phyloP scores from a whole-genome alignment of 2,888 invertebrate species.

The Drosophila parthenogenetica region DNA sequence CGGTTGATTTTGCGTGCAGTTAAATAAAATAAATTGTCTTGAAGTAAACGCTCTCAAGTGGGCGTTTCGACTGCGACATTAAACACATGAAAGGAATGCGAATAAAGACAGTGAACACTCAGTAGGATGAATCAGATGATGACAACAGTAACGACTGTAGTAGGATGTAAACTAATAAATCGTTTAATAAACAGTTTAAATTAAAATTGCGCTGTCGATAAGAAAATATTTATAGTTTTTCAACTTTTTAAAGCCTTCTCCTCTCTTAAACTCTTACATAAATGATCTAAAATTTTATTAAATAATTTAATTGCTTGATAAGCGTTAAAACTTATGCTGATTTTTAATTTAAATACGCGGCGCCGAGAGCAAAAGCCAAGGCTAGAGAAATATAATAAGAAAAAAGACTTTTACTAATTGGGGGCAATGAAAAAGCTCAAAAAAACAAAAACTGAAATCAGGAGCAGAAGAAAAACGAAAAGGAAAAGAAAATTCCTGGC shows the following conservation, averaged over 20 bases:
- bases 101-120: constrained; percentile 32
- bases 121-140: constrained; percentile 41
- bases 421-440: constrained; percentile 48
- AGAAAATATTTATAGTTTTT: neutral
- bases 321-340: constrained; percentile 8
- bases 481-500: constrained; percentile 7
- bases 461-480: constrained; percentile 10
- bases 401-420: constrained; percentile 71
- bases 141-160: neutral
- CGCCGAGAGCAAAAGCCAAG: constrained; percentile 42
- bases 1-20: constrained; percentile 54
- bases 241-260: too few species aligned
- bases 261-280: too few species aligned
- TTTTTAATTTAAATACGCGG: constrained; percentile 15
- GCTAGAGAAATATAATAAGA: constrained; percentile 32
- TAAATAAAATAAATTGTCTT: constrained; percentile 76
- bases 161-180: neutral
- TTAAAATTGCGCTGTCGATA: neutral
- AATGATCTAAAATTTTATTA: neutral
- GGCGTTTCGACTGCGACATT: constrained; percentile 25
- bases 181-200: neutral
- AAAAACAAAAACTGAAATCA: neutral
- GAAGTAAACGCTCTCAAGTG: constrained; percentile 58
- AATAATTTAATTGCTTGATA: constrained; percentile 9
- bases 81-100: constrained; percentile 13